Conservation (phyloP, 2,888 invertebrate genomes). For the Tillus elongatus region DNA sequence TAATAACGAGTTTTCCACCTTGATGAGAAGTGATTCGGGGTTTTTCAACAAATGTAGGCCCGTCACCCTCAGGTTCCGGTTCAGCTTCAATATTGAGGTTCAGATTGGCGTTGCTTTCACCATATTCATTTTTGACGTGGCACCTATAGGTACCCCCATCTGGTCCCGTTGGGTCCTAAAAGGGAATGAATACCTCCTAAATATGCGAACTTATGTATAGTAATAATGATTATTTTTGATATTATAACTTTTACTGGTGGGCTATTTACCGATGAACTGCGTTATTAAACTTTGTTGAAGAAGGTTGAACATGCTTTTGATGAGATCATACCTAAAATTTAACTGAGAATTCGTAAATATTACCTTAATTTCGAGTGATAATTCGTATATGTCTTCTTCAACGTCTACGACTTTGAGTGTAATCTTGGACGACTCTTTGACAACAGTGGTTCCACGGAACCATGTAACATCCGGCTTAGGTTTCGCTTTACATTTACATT, state of each 20-base stretch:
- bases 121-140: slow-evolving; percentile 89
- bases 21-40: slow-evolving; percentile 78
- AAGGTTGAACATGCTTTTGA: too few species aligned
- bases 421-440: slow-evolving; percentile 77
- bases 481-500: slow-evolving; percentile 91
- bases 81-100: slow-evolving; percentile 96
- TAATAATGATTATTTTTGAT: slow-evolving; percentile 7
- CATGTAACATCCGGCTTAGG: slow-evolving; percentile 92
- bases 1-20: slow-evolving; percentile 73
- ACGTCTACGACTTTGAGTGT: slow-evolving; percentile 67
- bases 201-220: not conserved
- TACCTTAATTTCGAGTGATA: slow-evolving; percentile 74
- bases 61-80: slow-evolving; percentile 86
- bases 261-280: too few species aligned
- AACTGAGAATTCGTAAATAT: too few species aligned
- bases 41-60: slow-evolving; percentile 89
- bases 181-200: too few species aligned
- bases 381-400: slow-evolving; percentile 79
- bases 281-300: too few species aligned
- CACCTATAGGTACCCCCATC: slow-evolving; percentile 88
- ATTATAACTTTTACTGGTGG: slow-evolving; percentile 6
- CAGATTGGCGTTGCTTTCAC: slow-evolving; percentile 93
- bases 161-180: slow-evolving; percentile 71
- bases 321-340: too few species aligned
- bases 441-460: slow-evolving; percentile 82